phyloP scores from a whole-genome alignment of 2,113 vertebrate genomes.

The Stigmatopora nigra region DNA sequence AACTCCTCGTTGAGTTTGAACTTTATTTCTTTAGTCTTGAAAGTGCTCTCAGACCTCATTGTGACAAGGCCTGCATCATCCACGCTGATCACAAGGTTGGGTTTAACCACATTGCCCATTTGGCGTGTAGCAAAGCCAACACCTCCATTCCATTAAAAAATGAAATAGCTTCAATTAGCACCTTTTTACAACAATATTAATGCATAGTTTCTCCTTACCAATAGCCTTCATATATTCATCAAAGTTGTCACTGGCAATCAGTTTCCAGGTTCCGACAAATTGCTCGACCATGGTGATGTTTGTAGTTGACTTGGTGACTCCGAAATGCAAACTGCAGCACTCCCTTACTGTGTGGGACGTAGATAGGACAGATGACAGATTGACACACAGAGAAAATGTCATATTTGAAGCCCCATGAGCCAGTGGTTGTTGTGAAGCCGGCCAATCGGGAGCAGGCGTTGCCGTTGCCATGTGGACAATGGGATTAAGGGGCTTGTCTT shows the following conservation, averaged over 20 bases:
- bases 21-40: constrained; percentile 78
- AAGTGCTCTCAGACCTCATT: constrained; percentile 77
- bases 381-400: fast-evolving
- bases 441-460: constrained; percentile 41
- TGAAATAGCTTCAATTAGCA: neutral
- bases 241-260: constrained; percentile 76
- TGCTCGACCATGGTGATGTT: constrained; percentile 71
- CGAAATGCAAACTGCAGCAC: neutral
- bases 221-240: constrained; percentile 86
- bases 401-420: constrained; percentile 36
- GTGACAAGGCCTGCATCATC: constrained; percentile 70
- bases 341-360: neutral
- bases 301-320: constrained; percentile 1
- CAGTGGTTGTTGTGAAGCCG: neutral
- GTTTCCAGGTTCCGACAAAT: constrained; percentile 81
- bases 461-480: constrained; percentile 28
- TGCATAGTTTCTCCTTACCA: constrained; percentile 58
- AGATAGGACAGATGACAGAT: neutral
- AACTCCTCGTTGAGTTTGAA: constrained; percentile 83
- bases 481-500: constrained; percentile 39
- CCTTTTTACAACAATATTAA: neutral
- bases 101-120: constrained; percentile 75
- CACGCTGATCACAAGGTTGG: constrained; percentile 74
- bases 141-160: constrained; percentile 54
- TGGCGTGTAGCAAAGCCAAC: constrained; percentile 77